phyloP scores from a whole-genome alignment of 2,113 vertebrate species.

The Chrysemys picta region DNA sequence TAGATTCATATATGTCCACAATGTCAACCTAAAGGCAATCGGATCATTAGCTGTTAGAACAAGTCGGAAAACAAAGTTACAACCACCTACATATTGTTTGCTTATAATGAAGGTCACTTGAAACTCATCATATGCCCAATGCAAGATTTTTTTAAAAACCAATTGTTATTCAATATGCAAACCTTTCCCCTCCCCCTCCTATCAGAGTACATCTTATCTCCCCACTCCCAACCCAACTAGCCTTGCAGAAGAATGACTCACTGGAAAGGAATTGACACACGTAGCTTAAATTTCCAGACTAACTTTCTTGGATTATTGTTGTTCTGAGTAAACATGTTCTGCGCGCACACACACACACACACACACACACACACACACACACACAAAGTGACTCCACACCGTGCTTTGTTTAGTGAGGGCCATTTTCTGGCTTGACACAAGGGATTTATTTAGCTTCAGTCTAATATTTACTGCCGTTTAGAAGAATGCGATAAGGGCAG shows the following conservation, averaged over 20 bases:
- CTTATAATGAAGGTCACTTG: slow-evolving; percentile 33
- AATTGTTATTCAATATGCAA: background rate
- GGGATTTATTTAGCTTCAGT: background rate
- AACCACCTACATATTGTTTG: slow-evolving; percentile 33
- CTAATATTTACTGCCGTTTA: background rate
- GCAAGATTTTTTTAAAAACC: background rate
- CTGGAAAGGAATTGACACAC: background rate
- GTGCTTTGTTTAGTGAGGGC: background rate
- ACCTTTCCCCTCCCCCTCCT: background rate
- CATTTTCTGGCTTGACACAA: background rate
- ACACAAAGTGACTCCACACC: background rate
- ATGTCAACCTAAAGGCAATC: slow-evolving; percentile 84
- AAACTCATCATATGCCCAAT: background rate
- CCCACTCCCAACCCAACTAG: background rate
- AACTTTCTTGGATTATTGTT: background rate
- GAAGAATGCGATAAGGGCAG: background rate
- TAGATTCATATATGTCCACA: slow-evolving; percentile 82
- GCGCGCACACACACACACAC: background rate
- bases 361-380: background rate
- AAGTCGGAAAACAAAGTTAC: background rate
- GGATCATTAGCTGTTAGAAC: slow-evolving; percentile 73
- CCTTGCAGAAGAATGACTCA: background rate
- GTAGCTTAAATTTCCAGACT: background rate
- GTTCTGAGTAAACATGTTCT: background rate
- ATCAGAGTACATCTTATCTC: background rate